Evolutionary conservation across 2,113 vertebrate species (phyloP).

Genomic region (Glaucomys volans): DNA sequence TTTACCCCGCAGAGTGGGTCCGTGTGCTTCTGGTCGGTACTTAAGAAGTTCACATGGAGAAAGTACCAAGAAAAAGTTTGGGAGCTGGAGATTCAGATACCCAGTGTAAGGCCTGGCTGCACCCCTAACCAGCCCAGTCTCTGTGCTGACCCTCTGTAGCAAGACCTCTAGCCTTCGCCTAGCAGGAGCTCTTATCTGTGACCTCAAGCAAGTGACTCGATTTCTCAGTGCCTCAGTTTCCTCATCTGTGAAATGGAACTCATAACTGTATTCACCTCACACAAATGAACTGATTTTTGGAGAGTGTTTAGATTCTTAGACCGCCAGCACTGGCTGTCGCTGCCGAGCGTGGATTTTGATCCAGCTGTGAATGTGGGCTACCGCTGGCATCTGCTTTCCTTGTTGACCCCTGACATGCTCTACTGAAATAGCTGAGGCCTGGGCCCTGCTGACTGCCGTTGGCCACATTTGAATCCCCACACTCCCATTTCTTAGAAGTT

Average conservation of each 20-base stretch:
- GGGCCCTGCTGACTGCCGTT: background rate
- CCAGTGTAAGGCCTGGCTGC: background rate
- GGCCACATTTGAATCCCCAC: background rate
- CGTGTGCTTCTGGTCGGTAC: background rate
- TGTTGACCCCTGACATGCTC: background rate
- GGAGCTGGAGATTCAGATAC: background rate
- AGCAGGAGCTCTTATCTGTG: background rate
- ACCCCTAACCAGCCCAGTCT: background rate
- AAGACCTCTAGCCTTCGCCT: background rate
- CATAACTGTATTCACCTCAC: background rate
- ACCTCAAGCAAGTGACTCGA: background rate
- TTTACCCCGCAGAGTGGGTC: background rate
- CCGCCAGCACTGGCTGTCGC: no score
- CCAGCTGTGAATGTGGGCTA: background rate
- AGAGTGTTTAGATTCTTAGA: background rate
- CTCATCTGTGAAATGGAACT: background rate
- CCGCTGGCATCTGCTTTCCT: background rate
- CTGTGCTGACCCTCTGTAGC: no score
- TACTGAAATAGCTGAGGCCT: background rate
- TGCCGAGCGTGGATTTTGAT: background rate
- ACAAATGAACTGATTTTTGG: background rate
- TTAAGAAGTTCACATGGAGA: background rate
- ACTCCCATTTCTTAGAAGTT: background rate
- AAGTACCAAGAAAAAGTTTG: background rate
- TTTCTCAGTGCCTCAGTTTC: background rate